Conservation (phyloP, 2,797 vertebrate genomes). For the Orestias chungarensis region DNA sequence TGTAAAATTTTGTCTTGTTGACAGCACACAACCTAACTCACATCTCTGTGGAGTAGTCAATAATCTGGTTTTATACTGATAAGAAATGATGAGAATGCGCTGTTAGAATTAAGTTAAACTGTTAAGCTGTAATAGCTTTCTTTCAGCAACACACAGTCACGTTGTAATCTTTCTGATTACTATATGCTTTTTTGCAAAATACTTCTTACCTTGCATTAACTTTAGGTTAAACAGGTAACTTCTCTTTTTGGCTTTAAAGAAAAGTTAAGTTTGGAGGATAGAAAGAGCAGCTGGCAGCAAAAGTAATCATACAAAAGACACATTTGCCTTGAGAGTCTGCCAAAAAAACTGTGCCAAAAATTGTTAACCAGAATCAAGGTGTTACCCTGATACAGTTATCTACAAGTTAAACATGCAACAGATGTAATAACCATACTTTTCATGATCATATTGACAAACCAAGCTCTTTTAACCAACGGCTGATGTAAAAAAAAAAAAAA, state of each 20-base stretch:
- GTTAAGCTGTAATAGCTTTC: no score
- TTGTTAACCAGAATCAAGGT: not conserved
- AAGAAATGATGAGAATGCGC: no score
- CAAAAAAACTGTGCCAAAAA: not conserved
- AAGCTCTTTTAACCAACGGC: no score
- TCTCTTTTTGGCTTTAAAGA: not conserved
- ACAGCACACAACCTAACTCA: conserved; percentile 33
- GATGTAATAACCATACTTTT: not conserved
- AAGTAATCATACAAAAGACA: not conserved
- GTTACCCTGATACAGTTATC: not conserved
- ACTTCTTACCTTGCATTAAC: not conserved
- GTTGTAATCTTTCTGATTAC: not conserved
- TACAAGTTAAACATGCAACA: not conserved
- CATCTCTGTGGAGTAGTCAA: conserved; percentile 35
- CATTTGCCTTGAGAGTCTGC: not conserved
- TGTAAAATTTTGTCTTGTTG: conserved; percentile 56
- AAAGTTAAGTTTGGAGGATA: not conserved
- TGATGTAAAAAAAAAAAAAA: no score
- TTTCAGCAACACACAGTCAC: not conserved
- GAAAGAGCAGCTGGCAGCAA: not conserved
- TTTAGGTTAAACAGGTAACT: not conserved
- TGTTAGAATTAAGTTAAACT: no score
- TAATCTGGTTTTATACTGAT: not conserved
- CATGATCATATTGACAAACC: not conserved
- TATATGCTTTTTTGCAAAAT: not conserved